Percentiles rank a stretch among this genome's conserved stretches.
These are phyloP conservation scores for Belgica antarctica DNA, from an alignment of 2,888 invertebrate genomes.

Conservation along the genomic window DNA sequence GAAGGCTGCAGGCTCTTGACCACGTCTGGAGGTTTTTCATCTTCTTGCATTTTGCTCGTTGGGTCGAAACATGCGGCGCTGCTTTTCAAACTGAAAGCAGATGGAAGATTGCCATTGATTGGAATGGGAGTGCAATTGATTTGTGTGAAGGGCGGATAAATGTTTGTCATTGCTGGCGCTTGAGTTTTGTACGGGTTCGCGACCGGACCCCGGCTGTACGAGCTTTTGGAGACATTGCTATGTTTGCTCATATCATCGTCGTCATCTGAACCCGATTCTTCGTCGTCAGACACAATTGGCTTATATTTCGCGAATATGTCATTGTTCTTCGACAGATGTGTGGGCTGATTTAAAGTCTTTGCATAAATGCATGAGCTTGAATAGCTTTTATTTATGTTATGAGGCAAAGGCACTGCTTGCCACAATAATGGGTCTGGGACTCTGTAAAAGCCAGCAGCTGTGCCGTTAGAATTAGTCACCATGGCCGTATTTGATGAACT, in stretches of 20 bases:
- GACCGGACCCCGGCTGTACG: conserved; percentile 27
- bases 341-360: conserved; percentile 47
- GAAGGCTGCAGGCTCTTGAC: conserved; percentile 17
- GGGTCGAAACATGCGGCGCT: conserved; percentile 3
- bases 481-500: conserved; percentile 52
- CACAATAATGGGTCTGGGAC: conserved; percentile 30
- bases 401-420: neutral
- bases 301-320: conserved; percentile 38
- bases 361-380: conserved; percentile 53
- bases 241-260: conserved; percentile 37
- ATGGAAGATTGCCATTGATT: conserved; percentile 45
- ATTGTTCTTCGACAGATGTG: conserved; percentile 43
- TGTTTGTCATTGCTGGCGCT: conserved; percentile 20
- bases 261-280: conserved; percentile 27
- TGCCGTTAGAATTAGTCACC: conserved; percentile 41
- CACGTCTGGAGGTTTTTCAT: conserved; percentile 10
- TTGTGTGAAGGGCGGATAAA: conserved; percentile 45
- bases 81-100: conserved; percentile 43
- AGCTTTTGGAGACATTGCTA: conserved; percentile 29
- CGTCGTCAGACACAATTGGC: conserved; percentile 43
- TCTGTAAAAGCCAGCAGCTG: conserved; percentile 44
- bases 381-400: conserved; percentile 49
- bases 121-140: conserved; percentile 45
- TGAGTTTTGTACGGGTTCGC: conserved; percentile 27
- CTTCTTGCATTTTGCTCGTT: conserved; percentile 18